Percentiles rank a stretch among this genome's conserved stretches.
phyloP scores from a whole-genome alignment of 2,888 invertebrate genomes.

The Amblyteles armatorius region DNA sequence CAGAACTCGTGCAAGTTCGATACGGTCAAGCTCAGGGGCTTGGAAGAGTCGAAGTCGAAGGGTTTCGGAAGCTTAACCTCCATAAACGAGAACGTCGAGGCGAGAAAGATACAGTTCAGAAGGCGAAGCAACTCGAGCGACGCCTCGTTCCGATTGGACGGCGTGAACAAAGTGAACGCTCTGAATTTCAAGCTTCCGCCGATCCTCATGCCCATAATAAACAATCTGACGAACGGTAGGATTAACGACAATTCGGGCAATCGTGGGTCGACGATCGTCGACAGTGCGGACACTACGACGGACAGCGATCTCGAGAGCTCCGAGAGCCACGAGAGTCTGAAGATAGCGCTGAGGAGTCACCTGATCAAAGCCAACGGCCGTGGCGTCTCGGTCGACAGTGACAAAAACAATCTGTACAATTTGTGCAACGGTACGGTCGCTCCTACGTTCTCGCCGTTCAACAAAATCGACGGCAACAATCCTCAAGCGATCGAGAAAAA shows the following conservation, averaged over 20 bases:
- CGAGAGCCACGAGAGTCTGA: slow-evolving; percentile 79
- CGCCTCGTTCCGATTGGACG: slow-evolving; percentile 75
- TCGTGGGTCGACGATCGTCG: slow-evolving; percentile 49
- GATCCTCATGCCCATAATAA: slow-evolving; percentile 89
- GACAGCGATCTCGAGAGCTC: slow-evolving; percentile 80
- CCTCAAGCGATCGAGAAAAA: slow-evolving; percentile 41
- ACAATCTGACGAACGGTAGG: slow-evolving; percentile 85
- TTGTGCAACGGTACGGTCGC: slow-evolving; percentile 51
- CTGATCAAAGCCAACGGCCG: slow-evolving; percentile 69
- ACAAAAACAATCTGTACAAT: slow-evolving; percentile 63
- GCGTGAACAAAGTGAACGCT: slow-evolving; percentile 74
- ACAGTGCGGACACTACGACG: slow-evolving; percentile 70
- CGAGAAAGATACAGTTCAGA: slow-evolving; percentile 78
- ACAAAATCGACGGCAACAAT: slow-evolving; percentile 44
- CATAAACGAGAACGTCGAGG: slow-evolving; percentile 79
- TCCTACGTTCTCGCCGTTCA: slow-evolving; percentile 51
- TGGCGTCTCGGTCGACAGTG: slow-evolving; percentile 58
- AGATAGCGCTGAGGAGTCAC: slow-evolving; percentile 76
- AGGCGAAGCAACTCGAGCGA: slow-evolving; percentile 79
- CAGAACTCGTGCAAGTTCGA: slow-evolving; percentile 77
- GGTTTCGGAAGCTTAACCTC: slow-evolving; percentile 80
- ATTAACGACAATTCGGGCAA: slow-evolving; percentile 69
- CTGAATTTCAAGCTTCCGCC: slow-evolving; percentile 87
- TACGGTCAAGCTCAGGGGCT: slow-evolving; percentile 72
- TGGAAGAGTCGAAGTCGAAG: slow-evolving; percentile 77